A percentile compares a stretch with the other conserved stretches of the same genome.
Conservation (phyloP, 1,140 invertebrate species). For the Anoplolepis gracilipes region DNA sequence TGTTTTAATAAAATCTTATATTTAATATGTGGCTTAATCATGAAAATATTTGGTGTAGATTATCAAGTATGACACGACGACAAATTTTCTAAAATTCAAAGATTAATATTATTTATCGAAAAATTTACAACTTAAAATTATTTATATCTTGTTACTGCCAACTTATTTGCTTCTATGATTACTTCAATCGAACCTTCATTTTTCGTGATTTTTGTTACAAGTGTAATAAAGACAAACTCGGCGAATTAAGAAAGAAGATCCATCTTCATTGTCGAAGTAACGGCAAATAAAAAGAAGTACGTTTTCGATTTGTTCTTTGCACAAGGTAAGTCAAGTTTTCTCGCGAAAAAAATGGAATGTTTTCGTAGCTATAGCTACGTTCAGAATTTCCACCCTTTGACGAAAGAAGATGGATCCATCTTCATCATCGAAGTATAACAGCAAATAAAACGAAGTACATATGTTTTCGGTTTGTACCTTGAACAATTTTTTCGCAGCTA, state of each 20-base stretch:
- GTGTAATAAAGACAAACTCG: neutral
- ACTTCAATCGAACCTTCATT: neutral
- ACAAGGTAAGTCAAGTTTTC: constrained; percentile 55
- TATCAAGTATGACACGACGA: neutral
- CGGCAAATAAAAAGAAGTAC: constrained; percentile 43
- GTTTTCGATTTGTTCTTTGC: constrained; percentile 6
- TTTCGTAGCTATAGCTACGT: neutral
- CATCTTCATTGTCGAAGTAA: neutral
- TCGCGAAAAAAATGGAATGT: constrained; percentile 25
- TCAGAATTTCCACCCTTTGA: no score
- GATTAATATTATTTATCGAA: neutral
- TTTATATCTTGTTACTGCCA: neutral
- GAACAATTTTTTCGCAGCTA: constrained; percentile 36
- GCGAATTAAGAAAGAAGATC: neutral
- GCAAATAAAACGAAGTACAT: no score
- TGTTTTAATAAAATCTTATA: neutral
- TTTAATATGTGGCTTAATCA: neutral
- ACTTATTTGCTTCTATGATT: neutral
- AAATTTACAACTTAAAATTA: neutral
- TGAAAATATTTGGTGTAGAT: neutral
- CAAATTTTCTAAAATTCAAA: neutral
- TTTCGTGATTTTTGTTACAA: constrained; percentile 17
- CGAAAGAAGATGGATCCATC: neutral
- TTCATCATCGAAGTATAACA: constrained; percentile 18
- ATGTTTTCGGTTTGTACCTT: neutral